A percentile compares a stretch with the other conserved stretches of the same genome.
Conservation (phyloP, 2,888 invertebrate species). For the Megastigmus dorsalis region DNA sequence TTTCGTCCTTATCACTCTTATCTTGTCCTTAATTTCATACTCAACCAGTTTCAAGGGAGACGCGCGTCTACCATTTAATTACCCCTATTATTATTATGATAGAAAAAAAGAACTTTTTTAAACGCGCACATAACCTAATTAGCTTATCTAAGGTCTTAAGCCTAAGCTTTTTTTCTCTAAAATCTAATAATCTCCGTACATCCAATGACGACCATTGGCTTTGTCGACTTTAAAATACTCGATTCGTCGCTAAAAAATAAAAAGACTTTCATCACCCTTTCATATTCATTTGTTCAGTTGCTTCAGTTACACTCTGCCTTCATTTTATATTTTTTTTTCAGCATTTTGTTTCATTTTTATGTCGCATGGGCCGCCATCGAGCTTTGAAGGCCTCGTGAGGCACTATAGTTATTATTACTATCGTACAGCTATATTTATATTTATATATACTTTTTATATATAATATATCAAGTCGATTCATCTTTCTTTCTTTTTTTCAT, state of each 20-base stretch:
- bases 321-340: not conserved
- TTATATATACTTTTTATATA: conserved; percentile 54
- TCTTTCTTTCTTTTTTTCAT: conserved; percentile 23
- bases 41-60: not conserved
- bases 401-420: conserved; percentile 69
- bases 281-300: conserved; percentile 13
- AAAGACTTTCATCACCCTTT: conserved; percentile 1
- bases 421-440: conserved; percentile 62
- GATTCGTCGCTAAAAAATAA: conserved; percentile 3
- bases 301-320: not conserved
- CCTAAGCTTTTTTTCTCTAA: conserved; percentile 31
- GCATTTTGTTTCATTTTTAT: conserved; percentile 3
- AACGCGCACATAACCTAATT: conserved; percentile 50
- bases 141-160: conserved; percentile 44
- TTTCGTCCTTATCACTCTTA: not conserved
- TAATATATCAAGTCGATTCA: conserved; percentile 63
- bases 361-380: conserved; percentile 63
- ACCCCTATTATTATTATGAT: not conserved
- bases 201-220: conserved; percentile 49
- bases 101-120: conserved; percentile 37
- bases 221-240: conserved; percentile 40
- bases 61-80: not conserved
- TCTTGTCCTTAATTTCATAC: conserved; percentile 1
- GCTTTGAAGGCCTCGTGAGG: conserved; percentile 73
- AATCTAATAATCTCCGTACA: conserved; percentile 72